Percentiles rank a stretch among this genome's conserved stretches.
These are phyloP conservation scores for Ferrisia virgata DNA, from an alignment of 2,888 invertebrate genomes.

Conservation along the genomic window DNA sequence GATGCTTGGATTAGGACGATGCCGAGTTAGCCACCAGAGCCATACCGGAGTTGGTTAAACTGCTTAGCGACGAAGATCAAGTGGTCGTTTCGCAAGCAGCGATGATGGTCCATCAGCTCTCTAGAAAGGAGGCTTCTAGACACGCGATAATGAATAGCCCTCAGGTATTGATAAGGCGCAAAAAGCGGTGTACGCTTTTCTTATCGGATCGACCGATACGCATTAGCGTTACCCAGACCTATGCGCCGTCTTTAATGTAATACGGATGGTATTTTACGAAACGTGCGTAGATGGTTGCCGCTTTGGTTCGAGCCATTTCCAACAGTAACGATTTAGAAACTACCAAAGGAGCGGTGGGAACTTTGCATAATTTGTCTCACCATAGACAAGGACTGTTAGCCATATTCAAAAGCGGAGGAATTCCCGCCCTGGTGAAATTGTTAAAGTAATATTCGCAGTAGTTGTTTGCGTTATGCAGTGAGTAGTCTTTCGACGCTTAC, in stretches of 20 bases:
- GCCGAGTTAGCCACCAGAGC: slow-evolving; percentile 93
- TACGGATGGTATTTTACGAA: not conserved
- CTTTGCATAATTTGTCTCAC: slow-evolving; percentile 95
- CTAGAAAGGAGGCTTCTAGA: slow-evolving; percentile 94
- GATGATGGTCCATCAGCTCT: slow-evolving; percentile 98
- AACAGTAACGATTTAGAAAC: slow-evolving; percentile 96
- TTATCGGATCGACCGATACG: no score
- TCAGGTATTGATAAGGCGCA: slow-evolving; percentile 56
- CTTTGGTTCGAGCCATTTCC: slow-evolving; percentile 90
- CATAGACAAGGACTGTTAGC: slow-evolving; percentile 94
- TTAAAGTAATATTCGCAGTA: slow-evolving; percentile 59
- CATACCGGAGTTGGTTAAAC: slow-evolving; percentile 94
- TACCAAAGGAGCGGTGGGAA: slow-evolving; percentile 94
- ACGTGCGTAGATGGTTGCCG: slow-evolving; percentile 72
- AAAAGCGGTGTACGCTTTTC: no score
- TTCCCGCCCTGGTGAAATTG: slow-evolving; percentile 93
- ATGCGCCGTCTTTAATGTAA: no score
- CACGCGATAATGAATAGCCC: slow-evolving; percentile 96
- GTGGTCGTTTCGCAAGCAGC: slow-evolving; percentile 97
- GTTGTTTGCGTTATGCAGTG: not conserved
- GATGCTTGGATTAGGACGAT: slow-evolving; percentile 64
- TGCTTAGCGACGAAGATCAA: slow-evolving; percentile 92
- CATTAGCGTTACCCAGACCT: not conserved
- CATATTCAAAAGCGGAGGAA: slow-evolving; percentile 98
- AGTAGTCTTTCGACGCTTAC: not conserved